phyloP scores from a whole-genome alignment of 2,888 invertebrate genomes.

The Incurvaria masculella region DNA sequence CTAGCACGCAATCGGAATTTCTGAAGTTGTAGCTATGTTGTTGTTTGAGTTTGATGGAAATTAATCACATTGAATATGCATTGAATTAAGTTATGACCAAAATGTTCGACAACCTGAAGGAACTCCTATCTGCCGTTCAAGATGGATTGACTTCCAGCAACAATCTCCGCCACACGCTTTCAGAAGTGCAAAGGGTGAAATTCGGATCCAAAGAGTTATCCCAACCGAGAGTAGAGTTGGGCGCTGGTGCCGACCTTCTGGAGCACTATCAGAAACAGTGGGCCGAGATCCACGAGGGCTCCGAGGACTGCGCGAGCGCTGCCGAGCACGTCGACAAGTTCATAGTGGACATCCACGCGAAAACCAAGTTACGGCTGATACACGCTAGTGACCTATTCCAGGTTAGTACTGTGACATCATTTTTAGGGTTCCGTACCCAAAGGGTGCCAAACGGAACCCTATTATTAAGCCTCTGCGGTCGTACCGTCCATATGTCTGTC shows the following conservation, averaged over 20 bases:
- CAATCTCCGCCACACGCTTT: conserved; percentile 40
- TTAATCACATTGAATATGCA: too few species aligned
- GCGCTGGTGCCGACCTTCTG: conserved; percentile 66
- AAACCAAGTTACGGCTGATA: conserved; percentile 29
- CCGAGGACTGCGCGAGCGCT: conserved; percentile 64
- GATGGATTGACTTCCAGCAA: conserved; percentile 41
- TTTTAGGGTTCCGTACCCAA: too few species aligned
- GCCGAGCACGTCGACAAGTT: conserved; percentile 53
- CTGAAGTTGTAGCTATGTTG: too few species aligned
- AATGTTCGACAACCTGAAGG: conserved; percentile 50
- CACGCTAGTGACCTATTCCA: conserved; percentile 27
- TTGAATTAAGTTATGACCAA: conserved; percentile 6
- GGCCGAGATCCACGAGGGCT: conserved; percentile 65
- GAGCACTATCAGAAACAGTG: conserved; percentile 70
- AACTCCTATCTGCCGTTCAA: conserved; percentile 47
- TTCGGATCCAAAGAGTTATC: conserved; percentile 45
- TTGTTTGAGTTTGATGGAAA: too few species aligned
- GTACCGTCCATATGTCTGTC: too few species aligned
- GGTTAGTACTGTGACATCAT: neutral
- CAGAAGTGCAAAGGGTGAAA: conserved; percentile 45
- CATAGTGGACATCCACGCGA: conserved; percentile 34
- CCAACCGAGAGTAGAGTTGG: conserved; percentile 37
- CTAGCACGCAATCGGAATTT: too few species aligned
- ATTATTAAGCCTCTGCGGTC: too few species aligned
- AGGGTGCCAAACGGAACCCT: too few species aligned